Evolutionary conservation across 2,888 invertebrate species (phyloP).

Genomic region (Tiliacea citrago): DNA sequence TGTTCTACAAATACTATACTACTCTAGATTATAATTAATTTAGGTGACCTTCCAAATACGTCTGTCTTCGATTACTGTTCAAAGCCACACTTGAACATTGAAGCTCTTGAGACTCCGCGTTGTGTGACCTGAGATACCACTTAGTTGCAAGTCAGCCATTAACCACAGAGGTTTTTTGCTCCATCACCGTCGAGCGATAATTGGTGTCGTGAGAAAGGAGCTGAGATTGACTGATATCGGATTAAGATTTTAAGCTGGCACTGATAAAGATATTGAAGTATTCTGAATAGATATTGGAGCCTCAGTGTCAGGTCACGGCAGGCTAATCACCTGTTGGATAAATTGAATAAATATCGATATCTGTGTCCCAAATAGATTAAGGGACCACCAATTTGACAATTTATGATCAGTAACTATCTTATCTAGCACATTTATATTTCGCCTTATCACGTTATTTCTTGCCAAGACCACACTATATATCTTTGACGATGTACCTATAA

Average conservation of each 20-base stretch:
- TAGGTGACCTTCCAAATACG: neutral
- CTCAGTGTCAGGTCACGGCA: slow-evolving; percentile 9
- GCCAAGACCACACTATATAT: neutral
- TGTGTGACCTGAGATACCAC: slow-evolving; percentile 57
- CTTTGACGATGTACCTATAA: slow-evolving; percentile 13
- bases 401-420: slow-evolving; percentile 12
- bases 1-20: neutral
- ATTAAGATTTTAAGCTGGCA: slow-evolving; percentile 61
- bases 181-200: slow-evolving; percentile 68
- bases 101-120: slow-evolving; percentile 36
- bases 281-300: slow-evolving; percentile 9
- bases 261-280: slow-evolving; percentile 36
- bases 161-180: slow-evolving; percentile 66
- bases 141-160: slow-evolving; percentile 73
- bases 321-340: slow-evolving; percentile 40
- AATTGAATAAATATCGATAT: slow-evolving; percentile 44
- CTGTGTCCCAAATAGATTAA: slow-evolving; percentile 46
- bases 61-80: slow-evolving; percentile 7
- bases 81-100: slow-evolving; percentile 38
- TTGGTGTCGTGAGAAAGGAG: slow-evolving; percentile 74
- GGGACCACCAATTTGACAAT: slow-evolving; percentile 8
- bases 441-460: slow-evolving; percentile 27
- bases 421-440: slow-evolving; percentile 21
- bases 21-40: neutral
- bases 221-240: slow-evolving; percentile 69